Evolutionary conservation across 2,113 vertebrate species (phyloP), one percentile per base, ranked within the genome.

Genomic region (Corydoras maculifer): DNA sequence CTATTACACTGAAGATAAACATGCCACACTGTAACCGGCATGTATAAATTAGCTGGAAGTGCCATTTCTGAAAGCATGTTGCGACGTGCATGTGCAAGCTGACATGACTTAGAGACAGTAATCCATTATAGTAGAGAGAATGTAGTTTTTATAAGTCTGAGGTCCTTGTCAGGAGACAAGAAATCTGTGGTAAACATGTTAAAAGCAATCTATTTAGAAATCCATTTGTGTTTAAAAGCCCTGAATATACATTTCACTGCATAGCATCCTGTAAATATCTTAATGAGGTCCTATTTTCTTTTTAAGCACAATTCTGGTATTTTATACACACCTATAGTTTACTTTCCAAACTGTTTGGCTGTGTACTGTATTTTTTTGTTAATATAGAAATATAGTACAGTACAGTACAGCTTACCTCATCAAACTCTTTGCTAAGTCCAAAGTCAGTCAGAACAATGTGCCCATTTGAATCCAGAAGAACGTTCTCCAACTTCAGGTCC

Each of bases 371-470:
- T 64, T 10, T 25, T 9, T 62, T 61, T 68, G 11, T 68, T 8
- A 8, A 54, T 49, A 2, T 7, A 64, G 2, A 73, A 49, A 74
- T 35, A 35, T 60, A 14, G 29, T 9, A 50, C 10, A 53, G 9
- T 35, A 18, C 3, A 9, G 51, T 15, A 59, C 2, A 58, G 9
- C 89, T 89, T 81, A 99, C 97, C 91, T 97, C 93, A 84, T 99
- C 95, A 78, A 99, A 99, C 81, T 99, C 97, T 86, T 99, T 99
- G 89, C 97, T 99, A 54, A 98, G 91, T 61, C 97, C 95, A 68
- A 99, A 99, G 84, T 99, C 97, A 79, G 97, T 99, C 80, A 99
- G 90, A 76, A 99, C 95, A 76, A 99, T 92, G 0, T 99, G 97
- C 69, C 97, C 97, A 70, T 85, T 90, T 82, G 92, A 93, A 88